Percentiles rank a stretch among this genome's conserved stretches.
phyloP scores from a whole-genome alignment of 2,797 vertebrate genomes.

The Scolopax rusticola region DNA sequence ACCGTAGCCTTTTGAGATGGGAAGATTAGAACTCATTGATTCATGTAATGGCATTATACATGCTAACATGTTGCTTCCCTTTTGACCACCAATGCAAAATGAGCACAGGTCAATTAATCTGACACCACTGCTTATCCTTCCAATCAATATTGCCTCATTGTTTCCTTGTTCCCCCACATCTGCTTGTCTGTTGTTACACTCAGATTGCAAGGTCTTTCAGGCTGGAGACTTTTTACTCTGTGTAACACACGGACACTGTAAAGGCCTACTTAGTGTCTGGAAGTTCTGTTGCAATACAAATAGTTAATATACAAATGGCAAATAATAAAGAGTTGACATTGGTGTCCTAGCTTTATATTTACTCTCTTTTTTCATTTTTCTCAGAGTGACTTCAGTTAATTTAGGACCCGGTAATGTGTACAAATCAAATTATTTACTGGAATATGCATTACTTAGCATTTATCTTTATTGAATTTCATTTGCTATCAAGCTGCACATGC shows the following conservation, averaged over 20 bases:
- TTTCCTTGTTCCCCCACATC: constrained; percentile 42
- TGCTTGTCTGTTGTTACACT: neutral
- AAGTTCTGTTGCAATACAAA: neutral
- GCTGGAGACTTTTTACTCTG: neutral
- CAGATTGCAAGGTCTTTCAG: neutral
- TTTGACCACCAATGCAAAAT: constrained; percentile 55
- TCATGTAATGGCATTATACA: constrained; percentile 50
- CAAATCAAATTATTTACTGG: constrained; percentile 49
- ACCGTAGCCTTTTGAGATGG: neutral
- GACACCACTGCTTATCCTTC: constrained; percentile 52
- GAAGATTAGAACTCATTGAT: constrained; percentile 57
- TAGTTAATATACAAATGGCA: neutral
- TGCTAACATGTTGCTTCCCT: constrained; percentile 56
- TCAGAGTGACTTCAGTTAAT: neutral
- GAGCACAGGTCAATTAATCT: constrained; percentile 65
- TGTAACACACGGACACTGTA: neutral
- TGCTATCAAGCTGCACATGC: neutral
- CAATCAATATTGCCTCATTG: constrained; percentile 43
- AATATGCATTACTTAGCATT: constrained; percentile 27
- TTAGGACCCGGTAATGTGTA: neutral
- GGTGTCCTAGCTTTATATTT: neutral
- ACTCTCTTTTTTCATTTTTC: neutral
- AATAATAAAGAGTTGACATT: neutral
- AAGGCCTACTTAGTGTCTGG: neutral
- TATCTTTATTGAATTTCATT: constrained; percentile 41